These are phyloP conservation scores for Pithys albifrons DNA, from an alignment of 2,113 vertebrate genomes.

Conservation along the genomic window DNA sequence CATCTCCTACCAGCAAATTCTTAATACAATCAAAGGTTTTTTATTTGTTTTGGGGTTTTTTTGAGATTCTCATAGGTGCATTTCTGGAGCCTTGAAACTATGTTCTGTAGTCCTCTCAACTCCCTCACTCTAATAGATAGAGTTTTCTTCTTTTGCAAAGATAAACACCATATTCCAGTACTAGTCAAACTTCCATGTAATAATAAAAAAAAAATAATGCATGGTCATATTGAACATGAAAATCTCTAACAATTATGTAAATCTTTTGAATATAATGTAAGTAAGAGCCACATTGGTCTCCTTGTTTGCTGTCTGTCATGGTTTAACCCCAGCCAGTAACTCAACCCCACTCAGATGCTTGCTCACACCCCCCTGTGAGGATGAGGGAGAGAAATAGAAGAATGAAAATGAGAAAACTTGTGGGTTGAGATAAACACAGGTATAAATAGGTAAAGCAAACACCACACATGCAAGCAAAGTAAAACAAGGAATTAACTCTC, in stretches of 20 bases:
- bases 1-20: neutral
- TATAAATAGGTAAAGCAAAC: neutral
- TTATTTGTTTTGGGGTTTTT: neutral
- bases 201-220: neutral
- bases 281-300: neutral
- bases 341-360: neutral
- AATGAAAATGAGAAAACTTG: neutral
- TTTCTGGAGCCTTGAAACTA: neutral
- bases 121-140: neutral
- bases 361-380: fast-evolving
- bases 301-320: neutral
- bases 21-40: neutral
- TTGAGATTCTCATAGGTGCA: neutral
- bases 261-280: neutral
- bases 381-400: neutral
- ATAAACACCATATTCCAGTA: neutral
- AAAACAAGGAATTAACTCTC: neutral
- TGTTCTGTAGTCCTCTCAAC: neutral
- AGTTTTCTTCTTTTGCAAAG: neutral
- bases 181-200: neutral
- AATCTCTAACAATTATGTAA: neutral
- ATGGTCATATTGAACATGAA: neutral
- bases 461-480: fast-evolving
- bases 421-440: neutral
- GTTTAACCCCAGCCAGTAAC: neutral